Conservation (phyloP, 2,797 vertebrate species). For the Phylloscopus collybita region DNA sequence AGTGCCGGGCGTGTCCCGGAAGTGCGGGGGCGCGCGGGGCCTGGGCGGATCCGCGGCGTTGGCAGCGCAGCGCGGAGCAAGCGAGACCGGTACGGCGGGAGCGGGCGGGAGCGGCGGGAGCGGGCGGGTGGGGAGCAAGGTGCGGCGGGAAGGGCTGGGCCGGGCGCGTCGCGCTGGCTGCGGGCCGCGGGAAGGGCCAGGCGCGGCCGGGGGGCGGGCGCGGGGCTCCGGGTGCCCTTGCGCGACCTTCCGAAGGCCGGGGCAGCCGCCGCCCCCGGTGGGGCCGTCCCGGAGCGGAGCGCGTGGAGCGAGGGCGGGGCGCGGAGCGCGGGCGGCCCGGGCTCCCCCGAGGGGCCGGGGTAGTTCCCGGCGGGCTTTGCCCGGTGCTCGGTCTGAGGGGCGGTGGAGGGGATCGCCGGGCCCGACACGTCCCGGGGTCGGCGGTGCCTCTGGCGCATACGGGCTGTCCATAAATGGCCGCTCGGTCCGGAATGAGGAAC, state of each 20-base stretch:
- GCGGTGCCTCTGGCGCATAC: background rate
- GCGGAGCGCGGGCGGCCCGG: background rate
- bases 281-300: background rate
- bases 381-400: background rate
- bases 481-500: background rate
- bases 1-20: constrained; percentile 53
- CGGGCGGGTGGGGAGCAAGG: background rate
- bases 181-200: background rate
- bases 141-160: background rate
- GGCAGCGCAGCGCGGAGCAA: background rate
- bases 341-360: background rate
- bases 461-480: background rate
- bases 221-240: background rate
- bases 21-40: constrained; percentile 54
- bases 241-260: background rate
- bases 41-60: constrained; percentile 36
- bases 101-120: background rate
- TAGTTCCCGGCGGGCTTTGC: too few species aligned
- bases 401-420: too few species aligned
- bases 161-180: background rate
- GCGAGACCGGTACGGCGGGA: background rate
- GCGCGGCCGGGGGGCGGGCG: background rate
- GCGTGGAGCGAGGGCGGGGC: background rate
- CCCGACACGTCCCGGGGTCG: background rate
- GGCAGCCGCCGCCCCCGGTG: background rate